Conservation (phyloP, 1,140 invertebrate species). For the Maniola jurtina region DNA sequence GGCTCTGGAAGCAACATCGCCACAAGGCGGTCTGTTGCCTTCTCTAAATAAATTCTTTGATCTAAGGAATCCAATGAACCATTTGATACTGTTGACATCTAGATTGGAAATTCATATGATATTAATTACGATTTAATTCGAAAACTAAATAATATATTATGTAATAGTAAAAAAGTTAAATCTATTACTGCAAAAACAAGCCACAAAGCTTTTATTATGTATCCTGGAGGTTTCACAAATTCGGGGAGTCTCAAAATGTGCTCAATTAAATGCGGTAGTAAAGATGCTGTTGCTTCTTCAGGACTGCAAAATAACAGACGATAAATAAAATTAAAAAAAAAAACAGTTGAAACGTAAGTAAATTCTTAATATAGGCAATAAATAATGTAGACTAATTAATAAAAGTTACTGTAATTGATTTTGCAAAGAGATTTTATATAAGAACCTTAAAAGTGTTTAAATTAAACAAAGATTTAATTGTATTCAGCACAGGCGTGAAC, state of each 20-base stretch:
- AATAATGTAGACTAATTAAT: no score
- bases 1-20: constrained; percentile 49
- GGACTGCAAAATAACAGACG: constrained; percentile 47
- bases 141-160: no score
- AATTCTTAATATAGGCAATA: neutral
- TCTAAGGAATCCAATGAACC: constrained; percentile 48
- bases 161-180: constrained; percentile 23
- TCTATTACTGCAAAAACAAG: constrained; percentile 65
- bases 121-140: no score
- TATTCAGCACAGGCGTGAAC: no score
- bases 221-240: constrained; percentile 46
- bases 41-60: constrained; percentile 58
- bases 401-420: no score
- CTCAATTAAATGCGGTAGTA: constrained; percentile 61
- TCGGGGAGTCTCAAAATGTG: constrained; percentile 50
- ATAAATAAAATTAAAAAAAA: neutral
- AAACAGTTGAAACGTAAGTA: neutral
- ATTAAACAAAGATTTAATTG: no score
- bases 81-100: constrained; percentile 69
- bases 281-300: constrained; percentile 50
- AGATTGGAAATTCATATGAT: neutral
- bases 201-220: constrained; percentile 68
- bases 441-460: no score
- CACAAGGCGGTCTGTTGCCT: constrained; percentile 53
- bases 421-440: no score